phyloP scores from a whole-genome alignment of 2,888 invertebrate species.

The Smittia sp. region DNA sequence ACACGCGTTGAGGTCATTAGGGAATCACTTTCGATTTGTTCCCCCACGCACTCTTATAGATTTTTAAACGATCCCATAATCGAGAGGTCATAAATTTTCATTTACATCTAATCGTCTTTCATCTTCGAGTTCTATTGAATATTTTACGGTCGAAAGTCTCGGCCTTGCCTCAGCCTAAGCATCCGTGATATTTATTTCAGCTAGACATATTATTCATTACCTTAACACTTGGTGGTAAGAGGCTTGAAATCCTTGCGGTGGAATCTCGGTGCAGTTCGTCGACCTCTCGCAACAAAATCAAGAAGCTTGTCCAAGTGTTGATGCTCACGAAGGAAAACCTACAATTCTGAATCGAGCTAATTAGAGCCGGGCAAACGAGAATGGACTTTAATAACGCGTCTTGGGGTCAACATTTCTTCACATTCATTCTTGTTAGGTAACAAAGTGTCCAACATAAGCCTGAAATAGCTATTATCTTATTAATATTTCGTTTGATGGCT shows the following conservation, averaged over 20 bases:
- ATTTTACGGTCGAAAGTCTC: neutral
- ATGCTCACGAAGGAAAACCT: neutral
- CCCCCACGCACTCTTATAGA: neutral
- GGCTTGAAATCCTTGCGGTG: neutral
- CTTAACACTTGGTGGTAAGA: constrained; percentile 6
- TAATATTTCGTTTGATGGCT: constrained; percentile 21
- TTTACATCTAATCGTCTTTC: neutral
- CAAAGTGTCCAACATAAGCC: neutral
- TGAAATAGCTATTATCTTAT: constrained; percentile 11
- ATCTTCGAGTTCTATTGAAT: neutral
- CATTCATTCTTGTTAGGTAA: neutral
- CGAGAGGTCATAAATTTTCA: neutral
- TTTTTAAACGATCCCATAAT: neutral
- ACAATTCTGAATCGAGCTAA: neutral
- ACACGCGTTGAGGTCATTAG: neutral
- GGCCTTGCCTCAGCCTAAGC: too few relatives aligned
- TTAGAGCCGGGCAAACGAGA: neutral
- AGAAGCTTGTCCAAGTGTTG: neutral
- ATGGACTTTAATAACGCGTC: neutral
- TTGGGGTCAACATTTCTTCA: neutral
- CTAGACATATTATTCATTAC: neutral
- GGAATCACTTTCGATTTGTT: neutral
- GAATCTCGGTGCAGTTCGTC: neutral
- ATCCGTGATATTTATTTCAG: neutral
- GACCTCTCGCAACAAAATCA: neutral